Evolutionary conservation across 2,888 invertebrate species (phyloP).

Genomic region (Epinotia brunnichana): DNA sequence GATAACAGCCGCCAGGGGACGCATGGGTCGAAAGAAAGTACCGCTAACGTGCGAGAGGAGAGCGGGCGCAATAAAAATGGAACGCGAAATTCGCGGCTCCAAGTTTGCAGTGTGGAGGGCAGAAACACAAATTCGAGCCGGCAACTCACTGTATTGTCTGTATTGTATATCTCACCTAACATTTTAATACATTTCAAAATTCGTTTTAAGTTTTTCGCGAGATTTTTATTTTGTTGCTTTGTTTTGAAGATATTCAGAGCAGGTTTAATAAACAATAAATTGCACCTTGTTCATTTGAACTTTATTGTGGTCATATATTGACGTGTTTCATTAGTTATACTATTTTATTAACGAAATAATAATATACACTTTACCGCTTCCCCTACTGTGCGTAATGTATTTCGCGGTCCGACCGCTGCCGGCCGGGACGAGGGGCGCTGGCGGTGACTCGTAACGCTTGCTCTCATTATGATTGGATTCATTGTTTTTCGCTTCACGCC

Average conservation of each 20-base stretch:
- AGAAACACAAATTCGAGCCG: slow-evolving; percentile 26
- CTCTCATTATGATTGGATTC: slow-evolving; percentile 62
- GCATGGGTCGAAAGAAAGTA: slow-evolving; percentile 56
- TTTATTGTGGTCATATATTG: background rate
- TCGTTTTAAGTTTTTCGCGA: background rate
- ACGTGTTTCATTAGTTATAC: too few relatives aligned
- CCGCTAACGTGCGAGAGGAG: slow-evolving; percentile 51
- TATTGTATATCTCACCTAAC: background rate
- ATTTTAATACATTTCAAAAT: background rate
- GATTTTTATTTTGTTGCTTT: background rate
- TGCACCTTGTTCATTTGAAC: background rate
- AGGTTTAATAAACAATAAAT: background rate
- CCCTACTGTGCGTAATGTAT: slow-evolving; percentile 7
- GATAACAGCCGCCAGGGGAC: slow-evolving; percentile 55
- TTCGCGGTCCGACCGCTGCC: background rate
- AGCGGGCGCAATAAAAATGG: slow-evolving; percentile 57
- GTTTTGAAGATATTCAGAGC: background rate
- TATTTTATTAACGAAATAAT: background rate
- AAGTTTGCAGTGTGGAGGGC: slow-evolving; percentile 42
- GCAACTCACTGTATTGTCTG: slow-evolving; percentile 27
- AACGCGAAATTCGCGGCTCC: slow-evolving; percentile 53
- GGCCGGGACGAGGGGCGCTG: slow-evolving; percentile 23
- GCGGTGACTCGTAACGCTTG: slow-evolving; percentile 49
- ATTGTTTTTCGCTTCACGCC: slow-evolving; percentile 65
- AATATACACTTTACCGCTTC: slow-evolving; percentile 8